These are phyloP conservation scores for Phaethornis superciliosus DNA, from an alignment of 2,113 vertebrate genomes.

Conservation along the genomic window DNA sequence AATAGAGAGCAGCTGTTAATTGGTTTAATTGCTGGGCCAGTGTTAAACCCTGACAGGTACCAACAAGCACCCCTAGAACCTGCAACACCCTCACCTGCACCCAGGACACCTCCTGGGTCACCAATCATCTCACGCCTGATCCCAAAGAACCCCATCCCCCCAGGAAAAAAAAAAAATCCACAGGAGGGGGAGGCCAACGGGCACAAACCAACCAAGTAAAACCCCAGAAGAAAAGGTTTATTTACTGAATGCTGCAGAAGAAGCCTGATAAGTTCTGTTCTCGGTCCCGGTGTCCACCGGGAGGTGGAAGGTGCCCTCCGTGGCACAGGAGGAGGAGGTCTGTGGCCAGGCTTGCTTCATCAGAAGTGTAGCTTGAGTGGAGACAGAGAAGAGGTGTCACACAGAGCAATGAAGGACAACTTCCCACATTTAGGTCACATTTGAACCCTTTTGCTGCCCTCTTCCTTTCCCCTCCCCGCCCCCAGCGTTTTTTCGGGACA, in stretches of 20 bases:
- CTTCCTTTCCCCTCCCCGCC: background rate
- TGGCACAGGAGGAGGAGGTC: slow-evolving; percentile 84
- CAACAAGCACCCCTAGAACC: background rate
- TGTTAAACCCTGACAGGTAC: too few relatives aligned
- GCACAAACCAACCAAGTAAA: background rate
- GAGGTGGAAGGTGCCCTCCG: slow-evolving; percentile 91
- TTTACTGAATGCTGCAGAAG: slow-evolving; percentile 91
- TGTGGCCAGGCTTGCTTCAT: slow-evolving; percentile 93
- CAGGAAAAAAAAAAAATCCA: background rate
- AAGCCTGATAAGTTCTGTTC: slow-evolving; percentile 90
- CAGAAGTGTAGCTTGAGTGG: slow-evolving; percentile 87
- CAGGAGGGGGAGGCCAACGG: background rate
- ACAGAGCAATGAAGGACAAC: slow-evolving; percentile 12
- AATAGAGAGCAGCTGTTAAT: too few relatives aligned
- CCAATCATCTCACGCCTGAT: background rate
- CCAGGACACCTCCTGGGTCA: background rate
- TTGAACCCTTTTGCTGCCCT: background rate
- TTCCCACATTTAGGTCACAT: accelerated
- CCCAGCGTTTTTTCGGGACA: background rate
- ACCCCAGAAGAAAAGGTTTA: slow-evolving; percentile 67
- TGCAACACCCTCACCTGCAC: background rate
- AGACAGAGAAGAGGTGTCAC: slow-evolving; percentile 79
- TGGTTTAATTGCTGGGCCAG: too few relatives aligned
- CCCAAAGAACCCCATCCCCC: background rate
- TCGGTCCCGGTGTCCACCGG: slow-evolving; percentile 88